Conservation (phyloP, 2,888 invertebrate genomes). For the Argyresthia goedartella region DNA sequence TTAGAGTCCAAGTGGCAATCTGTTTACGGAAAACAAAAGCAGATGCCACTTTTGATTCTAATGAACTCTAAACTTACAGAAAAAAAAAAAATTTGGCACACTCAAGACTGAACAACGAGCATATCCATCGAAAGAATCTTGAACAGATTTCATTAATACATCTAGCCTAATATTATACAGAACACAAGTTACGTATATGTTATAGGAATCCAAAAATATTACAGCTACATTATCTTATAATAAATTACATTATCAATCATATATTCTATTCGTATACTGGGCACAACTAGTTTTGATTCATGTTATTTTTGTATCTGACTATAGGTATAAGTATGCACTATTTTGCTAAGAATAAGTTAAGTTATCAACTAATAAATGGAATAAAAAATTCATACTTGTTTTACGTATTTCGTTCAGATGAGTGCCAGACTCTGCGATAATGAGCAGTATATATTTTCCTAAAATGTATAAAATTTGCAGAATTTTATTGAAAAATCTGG, state of each 20-base stretch:
- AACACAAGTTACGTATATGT: constrained; percentile 64
- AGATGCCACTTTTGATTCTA: neutral
- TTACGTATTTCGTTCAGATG: constrained; percentile 3
- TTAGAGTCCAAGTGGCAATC: neutral
- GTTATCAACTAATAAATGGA: constrained; percentile 68
- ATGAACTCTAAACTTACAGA: constrained; percentile 10
- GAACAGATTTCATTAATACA: constrained; percentile 29
- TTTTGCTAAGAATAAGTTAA: constrained; percentile 66
- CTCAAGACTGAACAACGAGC: constrained; percentile 32
- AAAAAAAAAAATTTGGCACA: constrained; percentile 61
- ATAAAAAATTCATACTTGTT: constrained; percentile 60
- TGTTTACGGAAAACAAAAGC: neutral
- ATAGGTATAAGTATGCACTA: constrained; percentile 57
- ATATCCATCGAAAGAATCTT: constrained; percentile 48
- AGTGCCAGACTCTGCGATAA: neutral
- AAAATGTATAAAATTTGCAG: too few relatives aligned
- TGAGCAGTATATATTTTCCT: neutral
- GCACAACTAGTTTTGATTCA: constrained; percentile 71
- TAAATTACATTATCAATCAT: constrained; percentile 62
- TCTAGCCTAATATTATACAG: constrained; percentile 30
- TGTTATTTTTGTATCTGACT: constrained; percentile 65
- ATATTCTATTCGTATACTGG: constrained; percentile 70
- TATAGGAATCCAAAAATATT: constrained; percentile 72
- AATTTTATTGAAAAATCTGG: neutral
- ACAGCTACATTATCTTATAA: constrained; percentile 65